Evolutionary conservation across 2,888 invertebrate genomes (phyloP).

Genomic region (Clistopyga incitator): DNA sequence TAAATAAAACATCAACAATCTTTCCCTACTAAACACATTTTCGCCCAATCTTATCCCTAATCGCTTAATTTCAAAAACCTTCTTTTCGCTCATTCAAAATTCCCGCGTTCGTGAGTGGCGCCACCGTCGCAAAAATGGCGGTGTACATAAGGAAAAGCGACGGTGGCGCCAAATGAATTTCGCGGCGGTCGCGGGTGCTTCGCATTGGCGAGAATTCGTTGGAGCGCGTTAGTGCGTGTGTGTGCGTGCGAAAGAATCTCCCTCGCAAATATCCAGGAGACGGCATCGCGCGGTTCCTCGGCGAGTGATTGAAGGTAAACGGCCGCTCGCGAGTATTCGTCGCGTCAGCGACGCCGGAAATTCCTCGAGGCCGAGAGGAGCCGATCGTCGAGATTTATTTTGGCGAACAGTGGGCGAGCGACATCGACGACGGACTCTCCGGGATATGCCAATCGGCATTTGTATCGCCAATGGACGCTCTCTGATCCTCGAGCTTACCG

Average conservation of each 20-base stretch:
- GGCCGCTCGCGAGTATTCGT: not conserved
- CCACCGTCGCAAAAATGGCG: too few species aligned
- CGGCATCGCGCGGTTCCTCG: not conserved
- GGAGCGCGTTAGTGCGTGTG: not conserved
- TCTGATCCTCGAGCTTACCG: conserved; percentile 65
- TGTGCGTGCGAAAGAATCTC: conserved; percentile 20
- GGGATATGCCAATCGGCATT: conserved; percentile 71
- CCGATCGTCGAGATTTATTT: not conserved
- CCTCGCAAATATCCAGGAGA: conserved; percentile 36
- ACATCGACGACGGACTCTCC: conserved; percentile 14
- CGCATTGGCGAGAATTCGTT: not conserved
- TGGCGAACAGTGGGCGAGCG: too few species aligned
- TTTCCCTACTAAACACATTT: too few species aligned
- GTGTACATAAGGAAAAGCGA: too few species aligned
- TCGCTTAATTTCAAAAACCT: too few species aligned
- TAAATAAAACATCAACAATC: not conserved
- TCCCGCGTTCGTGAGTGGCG: too few species aligned
- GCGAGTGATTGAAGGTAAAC: not conserved
- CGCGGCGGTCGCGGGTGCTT: not conserved
- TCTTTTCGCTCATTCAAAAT: too few species aligned
- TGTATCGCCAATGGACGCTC: conserved; percentile 69
- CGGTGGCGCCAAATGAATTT: not conserved
- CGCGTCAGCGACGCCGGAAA: not conserved
- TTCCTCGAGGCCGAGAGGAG: not conserved
- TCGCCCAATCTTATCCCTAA: too few species aligned